Evolutionary conservation across 2,888 invertebrate species (phyloP).

Genomic region (Aleiodes leptofemur): DNA sequence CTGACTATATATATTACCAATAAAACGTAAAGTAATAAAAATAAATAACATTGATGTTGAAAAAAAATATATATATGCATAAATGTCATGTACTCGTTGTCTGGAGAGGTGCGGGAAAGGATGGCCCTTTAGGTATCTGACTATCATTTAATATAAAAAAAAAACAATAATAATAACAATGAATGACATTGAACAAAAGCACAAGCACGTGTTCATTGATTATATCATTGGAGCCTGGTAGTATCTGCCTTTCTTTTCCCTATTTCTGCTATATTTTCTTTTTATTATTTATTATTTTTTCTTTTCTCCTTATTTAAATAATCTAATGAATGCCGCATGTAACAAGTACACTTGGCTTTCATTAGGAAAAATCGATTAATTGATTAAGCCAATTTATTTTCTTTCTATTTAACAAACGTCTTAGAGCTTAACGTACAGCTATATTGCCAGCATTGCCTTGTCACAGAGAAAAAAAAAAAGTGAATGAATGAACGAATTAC

Average conservation of each 20-base stretch:
- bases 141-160: slow-evolving; percentile 19
- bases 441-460: slow-evolving; percentile 30
- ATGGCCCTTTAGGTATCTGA: slow-evolving; percentile 23
- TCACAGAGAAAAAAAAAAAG: slow-evolving; percentile 20
- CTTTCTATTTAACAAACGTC: slow-evolving; percentile 27
- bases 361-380: slow-evolving; percentile 4
- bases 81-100: slow-evolving; percentile 56
- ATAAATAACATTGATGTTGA: slow-evolving; percentile 9
- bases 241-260: slow-evolving; percentile 19
- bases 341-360: slow-evolving; percentile 2
- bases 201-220: slow-evolving; percentile 42
- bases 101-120: slow-evolving; percentile 66
- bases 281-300: slow-evolving; percentile 24
- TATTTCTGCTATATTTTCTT: slow-evolving; percentile 35
- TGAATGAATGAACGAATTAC: slow-evolving; percentile 27
- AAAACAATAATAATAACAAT: not conserved
- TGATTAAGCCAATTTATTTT: slow-evolving; percentile 8
- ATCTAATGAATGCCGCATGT: slow-evolving; percentile 31
- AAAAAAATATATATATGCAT: not conserved
- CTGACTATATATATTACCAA: slow-evolving; percentile 2
- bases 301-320: slow-evolving; percentile 18
- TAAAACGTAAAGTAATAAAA: slow-evolving; percentile 11
- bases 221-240: slow-evolving; percentile 28
- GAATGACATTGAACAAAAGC: slow-evolving; percentile 23
- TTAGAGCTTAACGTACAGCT: slow-evolving; percentile 24